Evolutionary conservation across 2,113 vertebrate genomes (phyloP).

Genomic region (Cyanocitta stelleri): DNA sequence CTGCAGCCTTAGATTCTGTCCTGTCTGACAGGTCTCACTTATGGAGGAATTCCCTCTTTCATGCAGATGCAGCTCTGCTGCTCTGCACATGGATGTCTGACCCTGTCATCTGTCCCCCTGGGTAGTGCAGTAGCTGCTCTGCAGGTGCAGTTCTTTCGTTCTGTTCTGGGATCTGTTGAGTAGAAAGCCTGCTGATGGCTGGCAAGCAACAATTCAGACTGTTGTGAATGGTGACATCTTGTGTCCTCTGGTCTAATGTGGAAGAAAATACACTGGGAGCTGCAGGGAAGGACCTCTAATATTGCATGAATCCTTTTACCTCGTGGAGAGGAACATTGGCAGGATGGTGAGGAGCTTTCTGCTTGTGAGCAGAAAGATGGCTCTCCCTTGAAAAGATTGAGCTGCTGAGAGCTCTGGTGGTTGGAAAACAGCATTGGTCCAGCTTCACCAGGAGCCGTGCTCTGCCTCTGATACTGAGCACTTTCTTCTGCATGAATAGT

Average conservation of each 20-base stretch:
- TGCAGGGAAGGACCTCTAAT: neutral
- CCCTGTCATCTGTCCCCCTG: rapidly evolving
- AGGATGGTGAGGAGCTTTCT: neutral
- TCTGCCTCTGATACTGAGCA: neutral
- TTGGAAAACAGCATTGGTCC: neutral
- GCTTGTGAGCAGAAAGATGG: neutral
- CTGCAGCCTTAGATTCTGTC: neutral
- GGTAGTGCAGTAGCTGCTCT: neutral
- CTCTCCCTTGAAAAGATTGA: neutral
- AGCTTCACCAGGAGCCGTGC: neutral
- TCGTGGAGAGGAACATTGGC: rapidly evolving
- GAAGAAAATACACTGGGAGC: neutral
- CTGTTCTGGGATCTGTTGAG: neutral
- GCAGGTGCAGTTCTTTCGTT: neutral
- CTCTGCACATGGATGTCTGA: neutral
- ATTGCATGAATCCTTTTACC: neutral
- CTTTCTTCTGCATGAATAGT: neutral
- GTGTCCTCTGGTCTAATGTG: neutral
- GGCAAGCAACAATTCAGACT: neutral
- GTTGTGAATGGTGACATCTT: neutral
- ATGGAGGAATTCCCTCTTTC: neutral
- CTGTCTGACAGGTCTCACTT: neutral
- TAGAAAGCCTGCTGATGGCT: neutral
- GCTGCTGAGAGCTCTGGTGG: neutral
- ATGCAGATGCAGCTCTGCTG: neutral